Conservation (phyloP, 2,888 invertebrate species). For the Amaurobius ferox region DNA sequence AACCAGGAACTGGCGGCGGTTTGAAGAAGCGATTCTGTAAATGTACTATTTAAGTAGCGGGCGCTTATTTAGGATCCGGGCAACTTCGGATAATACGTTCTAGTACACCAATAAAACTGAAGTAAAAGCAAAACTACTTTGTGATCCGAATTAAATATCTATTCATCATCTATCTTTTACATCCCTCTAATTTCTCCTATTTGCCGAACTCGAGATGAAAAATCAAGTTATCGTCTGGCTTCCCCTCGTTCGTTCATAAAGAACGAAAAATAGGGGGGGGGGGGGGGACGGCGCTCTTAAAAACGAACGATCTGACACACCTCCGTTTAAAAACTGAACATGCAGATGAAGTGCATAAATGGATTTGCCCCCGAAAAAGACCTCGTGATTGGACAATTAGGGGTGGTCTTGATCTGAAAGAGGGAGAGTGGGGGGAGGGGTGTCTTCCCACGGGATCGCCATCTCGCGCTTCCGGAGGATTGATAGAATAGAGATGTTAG, state of each 20-base stretch:
- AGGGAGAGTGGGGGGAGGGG: background rate
- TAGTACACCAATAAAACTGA: background rate
- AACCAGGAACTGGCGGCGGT: too few species aligned
- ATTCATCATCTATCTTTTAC: background rate
- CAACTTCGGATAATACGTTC: too few species aligned
- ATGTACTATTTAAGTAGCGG: too few species aligned
- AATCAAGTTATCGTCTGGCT: conserved; percentile 26
- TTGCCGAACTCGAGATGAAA: background rate
- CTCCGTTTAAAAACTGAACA: conserved; percentile 37
- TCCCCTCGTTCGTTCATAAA: background rate
- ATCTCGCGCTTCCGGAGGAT: conserved; percentile 4
- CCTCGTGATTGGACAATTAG: conserved; percentile 12
- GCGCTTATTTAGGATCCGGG: too few species aligned
- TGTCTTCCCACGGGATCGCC: background rate
- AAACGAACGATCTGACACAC: conserved; percentile 32
- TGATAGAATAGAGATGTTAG: conserved; percentile 1
- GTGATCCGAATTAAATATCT: conserved; percentile 5
- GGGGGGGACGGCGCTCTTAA: conserved; percentile 22
- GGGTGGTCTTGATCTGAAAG: background rate
- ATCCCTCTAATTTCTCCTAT: background rate
- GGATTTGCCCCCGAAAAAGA: conserved; percentile 25
- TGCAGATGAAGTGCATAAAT: conserved; percentile 43
- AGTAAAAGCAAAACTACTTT: background rate
- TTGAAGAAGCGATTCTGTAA: too few species aligned
- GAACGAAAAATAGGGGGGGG: background rate